Evolutionary conservation across 2,888 invertebrate genomes (phyloP).

Genomic region (Yponomeuta evonymella): DNA sequence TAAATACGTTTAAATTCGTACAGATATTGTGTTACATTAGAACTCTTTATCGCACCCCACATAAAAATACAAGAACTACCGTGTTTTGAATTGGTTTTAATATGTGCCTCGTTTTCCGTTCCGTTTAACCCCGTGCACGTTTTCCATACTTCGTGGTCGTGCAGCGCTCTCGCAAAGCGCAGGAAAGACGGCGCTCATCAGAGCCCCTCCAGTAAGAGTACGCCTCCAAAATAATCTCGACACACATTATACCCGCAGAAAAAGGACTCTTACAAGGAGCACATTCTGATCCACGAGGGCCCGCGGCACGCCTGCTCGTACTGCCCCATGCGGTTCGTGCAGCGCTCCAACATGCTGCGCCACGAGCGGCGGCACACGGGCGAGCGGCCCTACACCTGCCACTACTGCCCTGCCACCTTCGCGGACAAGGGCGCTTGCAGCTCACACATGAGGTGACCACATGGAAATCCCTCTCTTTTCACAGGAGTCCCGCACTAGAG

Average conservation of each 20-base stretch:
- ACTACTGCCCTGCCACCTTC: slow-evolving; percentile 70
- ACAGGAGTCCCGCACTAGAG: too few species aligned
- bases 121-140: too few species aligned
- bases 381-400: slow-evolving; percentile 74
- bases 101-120: too few species aligned
- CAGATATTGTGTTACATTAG: too few species aligned
- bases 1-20: too few species aligned
- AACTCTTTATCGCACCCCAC: too few species aligned
- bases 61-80: neutral
- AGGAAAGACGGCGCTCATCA: too few species aligned
- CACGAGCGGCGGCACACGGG: slow-evolving; percentile 76
- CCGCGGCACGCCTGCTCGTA: slow-evolving; percentile 77
- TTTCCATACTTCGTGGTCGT: too few species aligned
- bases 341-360: slow-evolving; percentile 74
- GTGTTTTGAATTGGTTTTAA: neutral
- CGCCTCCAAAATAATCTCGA: neutral
- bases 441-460: slow-evolving; percentile 57
- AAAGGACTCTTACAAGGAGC: slow-evolving; percentile 75
- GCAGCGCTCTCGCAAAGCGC: too few species aligned
- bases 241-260: slow-evolving; percentile 40
- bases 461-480: too few species aligned
- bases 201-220: too few species aligned
- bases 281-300: slow-evolving; percentile 75
- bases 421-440: slow-evolving; percentile 77
- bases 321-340: slow-evolving; percentile 77